Evolutionary conservation across 2,888 invertebrate genomes (phyloP).

Genomic region (Gortyna flavago): DNA sequence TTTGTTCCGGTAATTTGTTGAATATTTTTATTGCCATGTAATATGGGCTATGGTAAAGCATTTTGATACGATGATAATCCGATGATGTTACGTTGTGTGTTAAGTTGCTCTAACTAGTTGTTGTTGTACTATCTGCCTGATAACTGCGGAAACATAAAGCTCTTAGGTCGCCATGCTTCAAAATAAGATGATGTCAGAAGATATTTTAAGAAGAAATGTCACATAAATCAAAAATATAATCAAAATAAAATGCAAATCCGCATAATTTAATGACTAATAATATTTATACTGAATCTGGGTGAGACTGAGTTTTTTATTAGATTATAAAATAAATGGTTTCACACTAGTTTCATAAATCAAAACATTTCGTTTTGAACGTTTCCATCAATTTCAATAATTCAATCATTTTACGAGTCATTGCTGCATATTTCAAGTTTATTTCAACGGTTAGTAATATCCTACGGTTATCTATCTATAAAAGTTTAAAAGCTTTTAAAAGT

Average conservation of each 20-base stretch:
- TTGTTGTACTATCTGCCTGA: not conserved
- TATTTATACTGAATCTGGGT: conserved; percentile 23
- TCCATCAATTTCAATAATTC: conserved; percentile 49
- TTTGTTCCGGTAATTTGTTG: no score
- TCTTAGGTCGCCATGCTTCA: not conserved
- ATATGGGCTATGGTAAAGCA: no score
- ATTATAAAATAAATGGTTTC: conserved; percentile 48
- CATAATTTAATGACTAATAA: conserved; percentile 23
- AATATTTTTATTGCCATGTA: no score
- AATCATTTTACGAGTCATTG: conserved; percentile 45
- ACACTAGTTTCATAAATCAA: conserved; percentile 48
- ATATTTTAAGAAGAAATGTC: not conserved
- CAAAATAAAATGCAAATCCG: conserved; percentile 16
- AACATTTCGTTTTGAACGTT: conserved; percentile 32
- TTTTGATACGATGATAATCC: no score
- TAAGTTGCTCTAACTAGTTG: no score
- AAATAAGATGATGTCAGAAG: not conserved
- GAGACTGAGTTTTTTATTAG: conserved; percentile 29
- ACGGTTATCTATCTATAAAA: conserved; percentile 33
- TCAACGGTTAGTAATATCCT: conserved; percentile 40
- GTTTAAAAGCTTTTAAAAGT: conserved; percentile 18
- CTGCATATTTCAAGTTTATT: conserved; percentile 51
- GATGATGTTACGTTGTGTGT: not conserved
- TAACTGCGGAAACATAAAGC: not conserved
- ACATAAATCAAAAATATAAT: conserved; percentile 27